Percentiles rank a stretch among this genome's conserved stretches.
phyloP scores from a whole-genome alignment of 2,797 vertebrate species.

The Adelosebastes latens region DNA sequence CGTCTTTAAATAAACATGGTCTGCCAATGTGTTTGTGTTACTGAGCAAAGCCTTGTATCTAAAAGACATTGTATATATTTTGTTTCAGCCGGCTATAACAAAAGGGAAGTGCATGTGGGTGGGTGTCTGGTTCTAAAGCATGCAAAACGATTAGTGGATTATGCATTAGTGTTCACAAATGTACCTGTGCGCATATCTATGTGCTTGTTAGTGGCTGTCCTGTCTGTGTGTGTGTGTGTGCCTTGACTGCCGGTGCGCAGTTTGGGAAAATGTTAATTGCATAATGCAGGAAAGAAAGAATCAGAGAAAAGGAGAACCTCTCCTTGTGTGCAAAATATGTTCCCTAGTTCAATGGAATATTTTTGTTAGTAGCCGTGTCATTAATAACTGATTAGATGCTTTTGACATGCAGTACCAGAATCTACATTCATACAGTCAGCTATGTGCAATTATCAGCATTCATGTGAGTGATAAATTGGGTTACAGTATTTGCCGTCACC shows the following conservation, averaged over 20 bases:
- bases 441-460: background rate
- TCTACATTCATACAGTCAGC: background rate
- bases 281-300: background rate
- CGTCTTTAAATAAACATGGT: background rate
- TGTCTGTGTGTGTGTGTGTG: background rate
- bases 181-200: background rate
- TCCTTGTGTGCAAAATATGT: background rate
- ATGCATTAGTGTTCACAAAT: conserved; percentile 9
- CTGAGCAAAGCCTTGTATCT: background rate
- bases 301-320: background rate
- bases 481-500: background rate
- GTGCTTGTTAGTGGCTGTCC: background rate
- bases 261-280: background rate
- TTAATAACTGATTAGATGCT: background rate
- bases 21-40: background rate
- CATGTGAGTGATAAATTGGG: background rate
- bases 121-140: background rate
- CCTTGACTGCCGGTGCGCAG: background rate
- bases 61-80: background rate
- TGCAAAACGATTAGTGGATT: background rate
- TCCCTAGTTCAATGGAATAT: background rate
- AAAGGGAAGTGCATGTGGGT: background rate
- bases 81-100: background rate
- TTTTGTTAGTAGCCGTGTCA: background rate
- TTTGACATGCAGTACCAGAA: background rate